Evolutionary conservation across 2,797 vertebrate genomes (phyloP), one percentile per base, ranked within the genome.

Genomic region (Cygnus olor): DNA sequence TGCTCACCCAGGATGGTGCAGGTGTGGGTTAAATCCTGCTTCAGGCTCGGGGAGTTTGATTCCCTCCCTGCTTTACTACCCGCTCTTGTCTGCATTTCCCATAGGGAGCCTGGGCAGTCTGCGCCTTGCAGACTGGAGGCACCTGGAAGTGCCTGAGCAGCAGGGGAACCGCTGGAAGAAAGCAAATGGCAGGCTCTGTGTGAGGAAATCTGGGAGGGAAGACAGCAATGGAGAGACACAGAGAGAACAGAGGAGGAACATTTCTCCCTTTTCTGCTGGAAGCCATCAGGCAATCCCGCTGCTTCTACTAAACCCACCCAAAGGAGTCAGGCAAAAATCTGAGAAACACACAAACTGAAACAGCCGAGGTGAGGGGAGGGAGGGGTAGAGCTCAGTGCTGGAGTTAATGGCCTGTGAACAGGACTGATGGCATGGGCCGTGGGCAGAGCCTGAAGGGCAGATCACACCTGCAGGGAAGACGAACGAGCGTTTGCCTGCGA

Each of bases 361-460:
- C n/a, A 21, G 54, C n/a, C 9, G 15, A 40, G 78, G 25, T 0
- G 51, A 71, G 74, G 70, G 66, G 58, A 94, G 1, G 44, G 90
- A 70, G 60, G 93, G 53, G 56, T 15, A 63, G 58, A 68, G 36
- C 58, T 61, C 2, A 14, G 19, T 0, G 30, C 38, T 8, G 71
- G 72, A 68, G 40, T 56, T 36, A 68, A 84, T 81, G 0, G 13
- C 9, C 51, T 0, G 25, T 70, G 73, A 5, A 32, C 18, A 56
- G 64, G 54, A 73, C 0, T 28, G 60, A 22, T 19, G 79, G 58
- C 5, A 3, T 76, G 34, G 68, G 64, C 0, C n/a, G 88, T 69
- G 90, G 57, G 88, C 88, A 95, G 92, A 53, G 85, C 85, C 72
- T 81, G 79, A 60, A 66, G 60, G 72, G 72, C 25, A 61, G 32